These are phyloP conservation scores for Hydrotaea diabolus DNA, from an alignment of 2,888 invertebrate genomes.

Conservation along the genomic window DNA sequence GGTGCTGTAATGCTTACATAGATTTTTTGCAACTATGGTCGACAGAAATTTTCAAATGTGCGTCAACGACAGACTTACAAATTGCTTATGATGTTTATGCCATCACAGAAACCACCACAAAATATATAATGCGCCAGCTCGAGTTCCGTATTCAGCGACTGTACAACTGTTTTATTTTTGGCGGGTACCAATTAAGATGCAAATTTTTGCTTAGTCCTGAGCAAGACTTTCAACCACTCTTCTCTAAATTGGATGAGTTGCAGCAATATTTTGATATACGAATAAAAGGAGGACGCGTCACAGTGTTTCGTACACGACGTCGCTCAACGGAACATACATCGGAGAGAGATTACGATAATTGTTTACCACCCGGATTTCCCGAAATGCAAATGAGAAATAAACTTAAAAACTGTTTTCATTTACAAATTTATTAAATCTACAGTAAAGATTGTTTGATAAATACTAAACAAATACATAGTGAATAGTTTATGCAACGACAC, in stretches of 20 bases:
- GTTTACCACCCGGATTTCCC: conserved; percentile 75
- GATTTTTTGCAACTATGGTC: conserved; percentile 75
- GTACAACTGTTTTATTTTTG: conserved; percentile 75
- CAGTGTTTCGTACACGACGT: conserved; percentile 60
- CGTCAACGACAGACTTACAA: conserved; percentile 69
- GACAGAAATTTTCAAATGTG: conserved; percentile 74
- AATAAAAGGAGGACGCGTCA: conserved; percentile 71
- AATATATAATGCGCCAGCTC: conserved; percentile 74
- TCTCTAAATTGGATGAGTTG: conserved; percentile 75
- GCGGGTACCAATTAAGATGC: conserved; percentile 73
- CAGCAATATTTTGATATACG: conserved; percentile 76
- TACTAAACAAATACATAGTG: no score
- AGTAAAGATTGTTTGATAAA: no score
- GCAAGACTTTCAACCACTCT: conserved; percentile 73
- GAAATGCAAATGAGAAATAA: conserved; percentile 71
- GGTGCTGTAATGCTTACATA: conserved; percentile 73
- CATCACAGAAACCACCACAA: conserved; percentile 74
- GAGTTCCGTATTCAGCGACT: conserved; percentile 77
- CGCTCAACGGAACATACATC: conserved; percentile 7
- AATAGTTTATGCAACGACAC: no score
- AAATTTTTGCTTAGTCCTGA: conserved; percentile 75
- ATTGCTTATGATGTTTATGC: conserved; percentile 75
- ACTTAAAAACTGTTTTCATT: conserved; percentile 72
- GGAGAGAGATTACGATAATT: conserved; percentile 59
- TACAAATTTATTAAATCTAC: no score